Evolutionary conservation across 2,888 invertebrate genomes (phyloP), one percentile per base, ranked within the genome.

Genomic region (Erebia aethiops): DNA sequence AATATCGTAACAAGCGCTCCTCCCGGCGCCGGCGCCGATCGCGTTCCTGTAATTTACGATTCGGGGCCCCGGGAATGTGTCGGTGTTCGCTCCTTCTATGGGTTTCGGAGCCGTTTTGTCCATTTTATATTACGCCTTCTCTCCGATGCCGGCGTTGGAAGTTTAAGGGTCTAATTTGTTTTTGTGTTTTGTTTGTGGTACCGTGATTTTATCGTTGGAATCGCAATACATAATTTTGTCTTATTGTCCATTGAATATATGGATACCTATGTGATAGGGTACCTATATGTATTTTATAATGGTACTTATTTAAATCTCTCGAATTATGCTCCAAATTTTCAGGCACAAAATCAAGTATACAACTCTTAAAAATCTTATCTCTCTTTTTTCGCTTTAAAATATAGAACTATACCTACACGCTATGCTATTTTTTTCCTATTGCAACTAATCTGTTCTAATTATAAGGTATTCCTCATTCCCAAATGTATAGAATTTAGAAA

Each of bases 1-100:
- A 91, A 92, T 91, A 92, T 91, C 92, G 90, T 93, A 92, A 93
- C 93, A 89, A 92, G 93, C 90, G 82, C 86, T 87, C 87, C 91
- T 89, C 87, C 86, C 88, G 80, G 90, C 92, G 91, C 90, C 91
- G 90, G 90, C 91, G 89, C 89, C 90, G 89, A 84, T 84, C 84
- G 85, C 86, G 81, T 82, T 83, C 84, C 82, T 82, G 83, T 91
- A 89, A 91, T 92, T 92, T 92, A 91, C 91, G 89, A 90, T 86
- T 86, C 84, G 81, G 83, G 86, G 86, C 82, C 88, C 83, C 86
- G 84, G 86, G 88, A 91, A 92, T 89, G 90, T 88, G 90, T 86
- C 88, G 87, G 89, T 84, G 84, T 85, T 87, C 84, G 80, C 86
- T 87, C 84, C 85, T 86, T 83, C 81, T 82, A 82, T 80, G 78